Base-by-base conservation (phyloP, 2,888 invertebrate species). In the Eristalis intricaria region DNA sequence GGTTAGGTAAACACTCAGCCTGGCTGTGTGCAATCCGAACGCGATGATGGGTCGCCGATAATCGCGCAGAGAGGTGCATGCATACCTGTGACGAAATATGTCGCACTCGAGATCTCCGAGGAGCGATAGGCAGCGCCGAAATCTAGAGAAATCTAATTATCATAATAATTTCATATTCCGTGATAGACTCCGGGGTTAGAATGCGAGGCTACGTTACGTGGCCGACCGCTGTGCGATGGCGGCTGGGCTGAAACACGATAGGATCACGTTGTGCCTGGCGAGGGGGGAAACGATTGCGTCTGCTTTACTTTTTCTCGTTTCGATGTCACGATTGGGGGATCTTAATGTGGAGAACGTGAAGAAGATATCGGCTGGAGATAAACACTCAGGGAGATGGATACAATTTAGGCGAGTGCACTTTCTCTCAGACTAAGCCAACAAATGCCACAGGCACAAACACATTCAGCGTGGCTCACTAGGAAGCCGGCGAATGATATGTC, bases 291-390 rank as follows among this genome's bases (percentile, higher is more conserved):
- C 68, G 38, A 71, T 71, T 64, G 64, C 78, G 61, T 80, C 61
- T 74, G 60, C 32, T 65, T 64, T 40, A 70, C 32, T 69, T 81
- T 69, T 64, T 61, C 73, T 50, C 26, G 40, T 19, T 66, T 50
- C 61, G 69, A 75, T 81, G 81, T 75, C 81, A 81, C 81, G 81
- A 81, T 69, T 81, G 75, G 64, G 69, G 69, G 64, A 63, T 69
- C 73, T 64, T 70, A 81, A 81, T 75, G 81, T n/a, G 64, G 43
- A 23, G 40, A 75, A 81, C 81, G 81, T 81, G 81, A 70, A 81
- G 40, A 75, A 75, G 69, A 61, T 73, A 50, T 66, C 43, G 26
- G 50, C 22, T 74, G 29, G 19, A 23, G 79, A 79, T 79, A 79
- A 29, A 79, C 22, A 40, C 71, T 71, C 71, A 78, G 63, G 77